A percentile compares a stretch with the other conserved stretches of the same genome.
These are phyloP conservation scores for Arbacia lixula DNA, from an alignment of 53 echinoderm and acorn worm species.

Conservation along the genomic window DNA sequence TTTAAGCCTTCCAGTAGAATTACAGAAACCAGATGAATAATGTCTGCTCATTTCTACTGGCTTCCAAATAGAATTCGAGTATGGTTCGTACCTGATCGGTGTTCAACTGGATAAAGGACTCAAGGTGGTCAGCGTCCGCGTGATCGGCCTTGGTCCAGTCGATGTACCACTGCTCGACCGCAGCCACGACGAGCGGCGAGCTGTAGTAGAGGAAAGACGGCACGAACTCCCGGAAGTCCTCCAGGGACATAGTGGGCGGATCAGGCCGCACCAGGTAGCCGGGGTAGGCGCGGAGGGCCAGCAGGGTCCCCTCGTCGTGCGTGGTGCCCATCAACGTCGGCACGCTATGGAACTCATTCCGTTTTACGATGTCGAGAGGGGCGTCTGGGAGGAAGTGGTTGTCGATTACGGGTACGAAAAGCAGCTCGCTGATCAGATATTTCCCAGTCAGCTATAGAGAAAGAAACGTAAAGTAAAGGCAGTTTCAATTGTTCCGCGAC, in stretches of 20 bases:
- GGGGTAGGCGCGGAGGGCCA: slow-evolving; percentile 61
- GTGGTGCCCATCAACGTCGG: slow-evolving; percentile 69
- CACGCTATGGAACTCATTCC: slow-evolving; percentile 57
- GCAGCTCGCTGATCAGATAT: slow-evolving; percentile 46
- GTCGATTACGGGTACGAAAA: slow-evolving; percentile 72
- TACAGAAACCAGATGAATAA: too few species aligned
- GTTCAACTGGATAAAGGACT: slow-evolving; percentile 57
- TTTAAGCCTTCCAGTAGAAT: too few species aligned
- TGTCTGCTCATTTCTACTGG: too few species aligned
- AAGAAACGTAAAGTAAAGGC: too few species aligned
- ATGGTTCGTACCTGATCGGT: slow-evolving; percentile 59
- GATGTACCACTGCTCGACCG: slow-evolving; percentile 76
- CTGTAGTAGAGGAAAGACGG: slow-evolving; percentile 64
- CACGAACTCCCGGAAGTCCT: slow-evolving; percentile 23
- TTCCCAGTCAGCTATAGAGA: slow-evolving; percentile 1
- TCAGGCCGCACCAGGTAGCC: neutral
- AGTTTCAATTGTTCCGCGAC: too few species aligned
- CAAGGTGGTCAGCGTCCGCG: slow-evolving; percentile 56
- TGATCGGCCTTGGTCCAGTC: slow-evolving; percentile 64
- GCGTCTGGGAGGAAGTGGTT: slow-evolving; percentile 63
- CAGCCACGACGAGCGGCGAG: slow-evolving; percentile 41
- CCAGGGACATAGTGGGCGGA: slow-evolving; percentile 35
- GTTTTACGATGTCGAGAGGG: slow-evolving; percentile 52
- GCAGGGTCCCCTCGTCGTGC: slow-evolving; percentile 71
- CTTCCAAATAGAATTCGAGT: too few species aligned